Conservation (phyloP, 2,797 vertebrate species). For the Chelmon rostratus region DNA sequence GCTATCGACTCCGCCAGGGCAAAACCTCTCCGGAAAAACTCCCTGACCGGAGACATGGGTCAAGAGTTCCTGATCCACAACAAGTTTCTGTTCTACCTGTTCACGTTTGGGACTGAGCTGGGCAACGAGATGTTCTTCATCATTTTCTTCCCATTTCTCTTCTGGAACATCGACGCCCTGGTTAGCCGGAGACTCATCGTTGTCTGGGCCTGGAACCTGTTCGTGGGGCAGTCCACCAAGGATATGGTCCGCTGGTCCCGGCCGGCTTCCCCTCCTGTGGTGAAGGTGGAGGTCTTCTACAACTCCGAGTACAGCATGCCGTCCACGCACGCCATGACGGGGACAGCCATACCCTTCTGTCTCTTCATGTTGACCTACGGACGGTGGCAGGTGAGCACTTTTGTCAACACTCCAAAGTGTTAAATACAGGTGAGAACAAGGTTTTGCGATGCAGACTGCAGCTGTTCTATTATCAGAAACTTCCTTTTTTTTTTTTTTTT, state of each 20-base stretch:
- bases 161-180: constrained; percentile 96
- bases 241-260: constrained; percentile 96
- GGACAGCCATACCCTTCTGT: constrained; percentile 94
- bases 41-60: constrained; percentile 91
- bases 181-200: constrained; percentile 93
- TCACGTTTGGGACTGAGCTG: constrained; percentile 95
- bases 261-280: constrained; percentile 95
- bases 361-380: constrained; percentile 93
- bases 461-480: too few relatives aligned
- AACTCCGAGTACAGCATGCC: constrained; percentile 99
- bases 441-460: rapidly evolving
- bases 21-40: constrained; percentile 92
- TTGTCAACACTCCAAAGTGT: neutral
- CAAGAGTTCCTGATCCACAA: constrained; percentile 92
- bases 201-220: constrained; percentile 98
- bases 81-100: constrained; percentile 93
- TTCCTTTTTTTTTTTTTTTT: too few relatives aligned
- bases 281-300: constrained; percentile 98
- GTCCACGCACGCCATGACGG: constrained; percentile 98
- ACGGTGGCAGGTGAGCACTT: constrained; percentile 92
- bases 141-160: constrained; percentile 96
- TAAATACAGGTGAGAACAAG: neutral
- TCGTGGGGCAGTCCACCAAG: constrained; percentile 98
- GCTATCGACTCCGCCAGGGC: constrained; percentile 47
- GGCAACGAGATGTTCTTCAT: constrained; percentile 99